phyloP scores from a whole-genome alignment of 2,797 vertebrate genomes.

The Pantherophis vulpinus region DNA sequence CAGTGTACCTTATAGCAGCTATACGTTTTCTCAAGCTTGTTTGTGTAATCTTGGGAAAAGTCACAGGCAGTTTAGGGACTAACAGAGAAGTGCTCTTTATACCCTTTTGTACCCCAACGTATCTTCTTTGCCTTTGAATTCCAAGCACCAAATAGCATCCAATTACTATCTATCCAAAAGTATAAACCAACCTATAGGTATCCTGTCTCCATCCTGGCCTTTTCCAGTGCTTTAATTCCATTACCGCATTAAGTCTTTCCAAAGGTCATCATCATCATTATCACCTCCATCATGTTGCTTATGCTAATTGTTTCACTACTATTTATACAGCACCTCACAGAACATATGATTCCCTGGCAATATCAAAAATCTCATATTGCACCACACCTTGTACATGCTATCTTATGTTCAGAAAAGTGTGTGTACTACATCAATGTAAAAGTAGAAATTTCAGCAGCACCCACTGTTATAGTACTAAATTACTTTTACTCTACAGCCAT shows the following conservation, averaged over 20 bases:
- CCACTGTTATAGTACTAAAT: background rate
- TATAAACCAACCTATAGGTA: background rate
- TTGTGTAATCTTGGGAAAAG: background rate
- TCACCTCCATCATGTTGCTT: background rate
- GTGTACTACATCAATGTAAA: background rate
- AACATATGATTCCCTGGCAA: background rate
- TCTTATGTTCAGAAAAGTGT: background rate
- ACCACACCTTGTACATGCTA: background rate
- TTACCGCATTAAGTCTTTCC: background rate
- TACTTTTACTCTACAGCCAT: background rate
- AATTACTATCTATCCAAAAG: background rate
- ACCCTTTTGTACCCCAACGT: background rate
- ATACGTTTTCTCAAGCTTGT: background rate
- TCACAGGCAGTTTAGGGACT: background rate
- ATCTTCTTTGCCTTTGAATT: background rate
- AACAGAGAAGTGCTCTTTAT: background rate
- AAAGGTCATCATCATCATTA: background rate
- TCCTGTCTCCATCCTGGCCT: background rate
- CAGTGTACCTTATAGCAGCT: background rate
- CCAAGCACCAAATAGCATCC: background rate
- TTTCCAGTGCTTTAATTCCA: background rate
- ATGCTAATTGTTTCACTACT: background rate
- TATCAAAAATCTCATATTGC: background rate
- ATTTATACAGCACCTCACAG: background rate
- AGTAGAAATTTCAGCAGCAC: background rate